phyloP scores from a whole-genome alignment of 2,888 invertebrate species.

The Pelosia muscerda region DNA sequence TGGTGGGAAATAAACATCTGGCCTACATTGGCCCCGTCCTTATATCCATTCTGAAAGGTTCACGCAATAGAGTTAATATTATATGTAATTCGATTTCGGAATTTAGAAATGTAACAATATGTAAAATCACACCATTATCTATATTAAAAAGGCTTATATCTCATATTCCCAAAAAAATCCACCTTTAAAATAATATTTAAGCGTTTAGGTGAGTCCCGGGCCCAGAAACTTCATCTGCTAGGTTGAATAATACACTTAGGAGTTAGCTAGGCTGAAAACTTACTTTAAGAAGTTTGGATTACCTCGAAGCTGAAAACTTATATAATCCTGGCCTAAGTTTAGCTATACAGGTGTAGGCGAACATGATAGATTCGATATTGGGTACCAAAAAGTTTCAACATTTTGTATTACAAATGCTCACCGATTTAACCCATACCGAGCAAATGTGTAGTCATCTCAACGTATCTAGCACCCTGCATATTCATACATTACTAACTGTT shows the following conservation, averaged over 20 bases:
- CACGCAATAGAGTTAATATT: not conserved
- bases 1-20: not conserved
- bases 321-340: conserved; percentile 30
- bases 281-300: conserved; percentile 9
- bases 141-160: not conserved
- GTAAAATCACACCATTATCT: not conserved
- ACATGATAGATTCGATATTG: not conserved
- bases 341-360: conserved; percentile 14
- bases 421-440: not conserved
- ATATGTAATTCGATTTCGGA: not conserved
- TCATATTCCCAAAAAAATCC: not conserved
- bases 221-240: conserved; percentile 26
- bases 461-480: too few relatives aligned
- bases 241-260: conserved; percentile 17
- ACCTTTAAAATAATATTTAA: not conserved
- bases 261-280: conserved; percentile 24
- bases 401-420: not conserved
- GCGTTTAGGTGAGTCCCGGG: not conserved
- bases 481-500: too few relatives aligned
- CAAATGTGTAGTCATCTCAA: too few relatives aligned
- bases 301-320: conserved; percentile 21
- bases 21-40: not conserved
- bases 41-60: not conserved
- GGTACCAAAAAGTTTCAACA: not conserved
- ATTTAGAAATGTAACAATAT: not conserved